Evolutionary conservation across 2,888 invertebrate genomes (phyloP).

Genomic region (Dorcus hopei): DNA sequence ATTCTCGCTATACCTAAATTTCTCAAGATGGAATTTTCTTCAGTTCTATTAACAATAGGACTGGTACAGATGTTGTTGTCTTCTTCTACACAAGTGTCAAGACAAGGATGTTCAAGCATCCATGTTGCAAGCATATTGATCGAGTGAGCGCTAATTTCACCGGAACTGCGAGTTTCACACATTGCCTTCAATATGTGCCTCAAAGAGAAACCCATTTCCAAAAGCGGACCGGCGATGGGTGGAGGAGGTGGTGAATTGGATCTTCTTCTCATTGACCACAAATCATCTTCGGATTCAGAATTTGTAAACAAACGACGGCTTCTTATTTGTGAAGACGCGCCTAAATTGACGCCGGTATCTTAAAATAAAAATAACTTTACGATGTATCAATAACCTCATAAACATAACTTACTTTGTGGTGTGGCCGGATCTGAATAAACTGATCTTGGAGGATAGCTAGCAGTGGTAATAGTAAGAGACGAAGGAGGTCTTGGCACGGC

Average conservation of each 20-base stretch:
- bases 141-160: constrained; percentile 48
- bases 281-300: constrained; percentile 35
- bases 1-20: constrained; percentile 6
- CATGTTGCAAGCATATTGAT: constrained; percentile 60
- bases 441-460: constrained; percentile 28
- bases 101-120: constrained; percentile 60
- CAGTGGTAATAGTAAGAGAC: constrained; percentile 32
- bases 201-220: constrained; percentile 63
- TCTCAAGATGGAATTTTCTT: neutral
- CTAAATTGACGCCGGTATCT: neutral
- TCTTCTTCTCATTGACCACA: constrained; percentile 26
- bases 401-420: constrained; percentile 20
- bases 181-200: constrained; percentile 58
- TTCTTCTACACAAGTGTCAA: constrained; percentile 22
- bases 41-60: neutral
- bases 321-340: constrained; percentile 1
- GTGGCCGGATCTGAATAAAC: constrained; percentile 30
- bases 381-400: neutral
- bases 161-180: constrained; percentile 50
- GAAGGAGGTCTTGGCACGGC: constrained; percentile 35
- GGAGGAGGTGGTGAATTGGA: constrained; percentile 45
- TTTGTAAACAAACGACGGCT: constrained; percentile 24
- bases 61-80: neutral
- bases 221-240: constrained; percentile 54
- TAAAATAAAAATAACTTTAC: neutral